These are phyloP conservation scores for Micrasema longulum DNA, from an alignment of 1,140 invertebrate genomes.

Conservation along the genomic window DNA sequence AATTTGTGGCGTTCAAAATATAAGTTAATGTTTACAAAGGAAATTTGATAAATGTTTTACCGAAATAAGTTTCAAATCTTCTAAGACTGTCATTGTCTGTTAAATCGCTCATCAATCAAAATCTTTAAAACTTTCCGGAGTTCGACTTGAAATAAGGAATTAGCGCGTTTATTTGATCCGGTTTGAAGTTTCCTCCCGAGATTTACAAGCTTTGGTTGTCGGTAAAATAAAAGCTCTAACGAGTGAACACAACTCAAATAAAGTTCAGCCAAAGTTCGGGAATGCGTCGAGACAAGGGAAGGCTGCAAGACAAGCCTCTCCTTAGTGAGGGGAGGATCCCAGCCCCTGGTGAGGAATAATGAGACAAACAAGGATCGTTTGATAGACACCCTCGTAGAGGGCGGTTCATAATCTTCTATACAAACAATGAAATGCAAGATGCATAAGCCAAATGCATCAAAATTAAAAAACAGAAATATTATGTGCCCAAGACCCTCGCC, in stretches of 20 bases:
- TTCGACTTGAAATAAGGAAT: constrained; percentile 21
- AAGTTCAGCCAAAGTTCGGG: constrained; percentile 37
- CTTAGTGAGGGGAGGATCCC: background rate
- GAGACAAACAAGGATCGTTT: constrained; percentile 50
- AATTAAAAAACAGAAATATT: no score
- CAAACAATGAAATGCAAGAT: no score
- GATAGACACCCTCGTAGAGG: constrained; percentile 36
- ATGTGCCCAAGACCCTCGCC: no score
- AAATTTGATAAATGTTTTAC: background rate
- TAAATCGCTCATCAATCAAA: constrained; percentile 24
- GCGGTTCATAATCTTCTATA: no score
- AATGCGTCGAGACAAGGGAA: constrained; percentile 22
- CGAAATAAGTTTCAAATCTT: constrained; percentile 7
- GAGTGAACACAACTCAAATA: constrained; percentile 50
- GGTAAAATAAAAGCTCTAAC: constrained; percentile 43
- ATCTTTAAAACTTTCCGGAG: background rate
- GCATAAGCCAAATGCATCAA: no score
- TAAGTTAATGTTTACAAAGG: no score
- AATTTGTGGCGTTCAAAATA: no score
- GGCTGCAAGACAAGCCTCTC: background rate
- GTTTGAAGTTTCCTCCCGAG: background rate
- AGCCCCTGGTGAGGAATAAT: constrained; percentile 40
- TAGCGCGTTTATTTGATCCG: constrained; percentile 15
- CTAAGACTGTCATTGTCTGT: constrained; percentile 20
- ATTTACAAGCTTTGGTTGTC: constrained; percentile 30